Evolutionary conservation across 2,797 vertebrate species (phyloP), one percentile per base, ranked within the genome.

Genomic region (Propithecus deckenii): DNA sequence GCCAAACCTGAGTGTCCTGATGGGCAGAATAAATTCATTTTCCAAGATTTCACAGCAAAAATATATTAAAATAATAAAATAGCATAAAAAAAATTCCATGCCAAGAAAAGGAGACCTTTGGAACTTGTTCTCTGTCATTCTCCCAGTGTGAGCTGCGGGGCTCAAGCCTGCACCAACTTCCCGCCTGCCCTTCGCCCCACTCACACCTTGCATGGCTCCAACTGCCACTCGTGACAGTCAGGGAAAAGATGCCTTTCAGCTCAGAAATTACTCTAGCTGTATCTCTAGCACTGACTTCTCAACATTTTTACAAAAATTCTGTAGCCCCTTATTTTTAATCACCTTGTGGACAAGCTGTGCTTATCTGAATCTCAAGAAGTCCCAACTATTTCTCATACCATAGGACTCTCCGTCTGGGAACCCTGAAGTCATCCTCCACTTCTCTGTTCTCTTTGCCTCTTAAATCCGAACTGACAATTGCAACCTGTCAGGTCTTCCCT

Each of bases 21-120:
- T 50, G n/a, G n/a, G 79, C 59, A 65, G 80, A 91, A 86, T 67
- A 85, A 80, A 96, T 84, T 79, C 5, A 87, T 46, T 93, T 95
- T 23, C 32, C 20, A 81, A 89, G 65, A 52, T 93, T 92, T 25
- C 38, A 61, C 7, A 91, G 74, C 61, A 93, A 92, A 86, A 91
- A 17, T 14, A 35, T 83, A 63, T 50, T 91, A 71, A 95, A 80
- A 52, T 88, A 86, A 69, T 78, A 52, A 55, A 85, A 85, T 32
- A 43, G 48, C 11, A 25, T 32, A 57, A 85, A 63, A 69, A 20
- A 20, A 38, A 88, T 46, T 71, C 67, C 32, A 61, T 25, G 32
- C 28, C 18, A 85, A 48, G 35, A 87, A 55, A 71, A 76, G 74
- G 25, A 72, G 86, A 67, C 23, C 32, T 22, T 28, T n/a, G 80